These are phyloP conservation scores for Xanthorhoe spadicearia DNA, from an alignment of 2,888 invertebrate species.

Conservation along the genomic window DNA sequence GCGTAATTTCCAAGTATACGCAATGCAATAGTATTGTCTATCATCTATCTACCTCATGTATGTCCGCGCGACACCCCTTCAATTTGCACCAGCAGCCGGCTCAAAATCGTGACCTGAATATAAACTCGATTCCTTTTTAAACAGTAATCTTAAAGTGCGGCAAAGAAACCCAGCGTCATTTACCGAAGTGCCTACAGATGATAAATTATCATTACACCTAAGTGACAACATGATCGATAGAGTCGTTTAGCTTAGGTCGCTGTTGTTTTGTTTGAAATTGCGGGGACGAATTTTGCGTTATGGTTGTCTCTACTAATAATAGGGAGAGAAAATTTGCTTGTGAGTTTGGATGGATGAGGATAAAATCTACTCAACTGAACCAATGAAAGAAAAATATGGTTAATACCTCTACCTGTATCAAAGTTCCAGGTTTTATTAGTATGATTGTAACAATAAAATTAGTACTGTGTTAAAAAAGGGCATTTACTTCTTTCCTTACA, in stretches of 20 bases:
- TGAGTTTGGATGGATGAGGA: too few species aligned
- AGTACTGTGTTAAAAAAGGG: too few species aligned
- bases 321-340: neutral
- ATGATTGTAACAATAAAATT: too few species aligned
- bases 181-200: constrained; percentile 59
- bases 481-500: too few species aligned
- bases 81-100: neutral
- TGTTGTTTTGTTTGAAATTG: constrained; percentile 42
- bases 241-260: constrained; percentile 53
- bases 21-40: too few species aligned
- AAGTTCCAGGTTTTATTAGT: too few species aligned
- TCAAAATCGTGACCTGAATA: neutral
- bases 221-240: constrained; percentile 62
- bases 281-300: constrained; percentile 21
- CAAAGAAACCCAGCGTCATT: constrained; percentile 44
- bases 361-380: too few species aligned
- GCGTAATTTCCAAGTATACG: too few species aligned
- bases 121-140: constrained; percentile 21
- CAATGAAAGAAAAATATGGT: too few species aligned
- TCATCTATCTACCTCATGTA: too few species aligned
- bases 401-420: too few species aligned
- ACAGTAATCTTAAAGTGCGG: constrained; percentile 37
- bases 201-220: constrained; percentile 66
- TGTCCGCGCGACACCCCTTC: too few species aligned
- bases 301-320: neutral